Percentiles rank a stretch among this genome's conserved stretches.
These are phyloP conservation scores for Myotis daubentonii DNA, from an alignment of 2,797 vertebrate species.

Conservation along the genomic window DNA sequence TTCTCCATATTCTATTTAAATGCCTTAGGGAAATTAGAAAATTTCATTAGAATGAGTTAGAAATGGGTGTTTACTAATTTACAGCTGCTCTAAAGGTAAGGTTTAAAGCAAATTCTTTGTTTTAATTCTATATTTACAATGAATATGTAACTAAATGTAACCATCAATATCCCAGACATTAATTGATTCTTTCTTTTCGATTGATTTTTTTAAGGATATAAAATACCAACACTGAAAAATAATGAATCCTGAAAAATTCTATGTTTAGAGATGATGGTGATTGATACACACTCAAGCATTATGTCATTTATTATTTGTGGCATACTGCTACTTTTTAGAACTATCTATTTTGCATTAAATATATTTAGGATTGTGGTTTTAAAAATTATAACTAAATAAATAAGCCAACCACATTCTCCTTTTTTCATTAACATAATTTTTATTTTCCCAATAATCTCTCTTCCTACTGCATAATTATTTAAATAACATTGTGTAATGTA, in stretches of 20 bases:
- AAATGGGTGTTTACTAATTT: constrained; percentile 30
- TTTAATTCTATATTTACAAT: neutral
- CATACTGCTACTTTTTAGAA: neutral
- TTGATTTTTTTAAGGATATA: neutral
- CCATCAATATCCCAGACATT: constrained; percentile 9
- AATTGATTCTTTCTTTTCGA: constrained; percentile 6
- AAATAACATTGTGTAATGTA: neutral
- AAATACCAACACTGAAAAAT: neutral
- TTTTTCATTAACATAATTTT: constrained; percentile 24
- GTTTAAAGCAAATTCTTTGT: neutral
- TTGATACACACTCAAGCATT: neutral
- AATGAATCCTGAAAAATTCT: neutral
- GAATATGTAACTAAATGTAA: constrained; percentile 44
- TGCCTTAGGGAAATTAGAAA: constrained; percentile 44
- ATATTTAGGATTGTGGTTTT: constrained; percentile 11
- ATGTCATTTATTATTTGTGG: neutral
- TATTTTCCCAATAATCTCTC: neutral
- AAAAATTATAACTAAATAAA: constrained; percentile 25
- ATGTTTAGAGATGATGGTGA: neutral
- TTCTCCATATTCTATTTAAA: constrained; percentile 22
- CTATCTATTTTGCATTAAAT: constrained; percentile 45
- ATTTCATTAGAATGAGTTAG: constrained; percentile 43
- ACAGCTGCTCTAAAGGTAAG: neutral
- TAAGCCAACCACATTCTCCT: constrained; percentile 8
- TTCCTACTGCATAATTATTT: neutral